Percentiles rank a stretch among this genome's conserved stretches.
These are phyloP conservation scores for Lepus europaeus DNA, from an alignment of 2,113 vertebrate species.

Conservation along the genomic window DNA sequence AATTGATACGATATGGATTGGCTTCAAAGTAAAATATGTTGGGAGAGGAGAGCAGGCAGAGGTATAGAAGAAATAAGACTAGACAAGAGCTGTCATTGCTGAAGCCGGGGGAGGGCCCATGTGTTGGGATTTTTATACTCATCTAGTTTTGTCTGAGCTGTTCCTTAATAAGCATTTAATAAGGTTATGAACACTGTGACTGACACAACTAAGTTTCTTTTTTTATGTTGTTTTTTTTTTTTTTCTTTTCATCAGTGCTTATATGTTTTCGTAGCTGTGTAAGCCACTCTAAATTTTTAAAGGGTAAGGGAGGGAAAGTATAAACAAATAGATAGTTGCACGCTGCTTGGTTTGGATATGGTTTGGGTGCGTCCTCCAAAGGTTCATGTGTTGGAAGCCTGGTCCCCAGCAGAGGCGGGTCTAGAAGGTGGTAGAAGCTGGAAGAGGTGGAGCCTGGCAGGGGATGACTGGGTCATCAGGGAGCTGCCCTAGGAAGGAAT, in stretches of 20 bases:
- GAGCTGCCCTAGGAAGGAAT: too few relatives aligned
- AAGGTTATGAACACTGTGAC: neutral
- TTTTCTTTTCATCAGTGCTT: neutral
- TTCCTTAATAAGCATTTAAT: neutral
- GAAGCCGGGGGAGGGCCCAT: neutral
- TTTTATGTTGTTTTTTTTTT: neutral
- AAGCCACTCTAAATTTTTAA: constrained; percentile 5
- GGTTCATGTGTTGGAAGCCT: too few relatives aligned
- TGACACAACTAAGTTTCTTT: neutral
- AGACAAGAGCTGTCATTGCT: neutral
- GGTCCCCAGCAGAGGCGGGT: too few relatives aligned
- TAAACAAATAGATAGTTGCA: neutral
- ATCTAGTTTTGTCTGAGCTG: neutral
- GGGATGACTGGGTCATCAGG: too few relatives aligned
- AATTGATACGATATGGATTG: neutral
- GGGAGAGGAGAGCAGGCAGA: neutral
- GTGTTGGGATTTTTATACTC: neutral
- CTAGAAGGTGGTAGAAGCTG: too few relatives aligned
- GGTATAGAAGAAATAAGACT: neutral
- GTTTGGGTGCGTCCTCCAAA: too few relatives aligned
- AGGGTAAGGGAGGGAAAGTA: neutral
- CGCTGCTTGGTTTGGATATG: too few relatives aligned
- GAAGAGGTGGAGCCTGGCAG: too few relatives aligned
- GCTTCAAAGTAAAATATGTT: constrained; percentile 25
- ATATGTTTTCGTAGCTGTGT: neutral